Base-by-base conservation (phyloP, 2,113 vertebrate genomes). In the Grantiella picta region DNA sequence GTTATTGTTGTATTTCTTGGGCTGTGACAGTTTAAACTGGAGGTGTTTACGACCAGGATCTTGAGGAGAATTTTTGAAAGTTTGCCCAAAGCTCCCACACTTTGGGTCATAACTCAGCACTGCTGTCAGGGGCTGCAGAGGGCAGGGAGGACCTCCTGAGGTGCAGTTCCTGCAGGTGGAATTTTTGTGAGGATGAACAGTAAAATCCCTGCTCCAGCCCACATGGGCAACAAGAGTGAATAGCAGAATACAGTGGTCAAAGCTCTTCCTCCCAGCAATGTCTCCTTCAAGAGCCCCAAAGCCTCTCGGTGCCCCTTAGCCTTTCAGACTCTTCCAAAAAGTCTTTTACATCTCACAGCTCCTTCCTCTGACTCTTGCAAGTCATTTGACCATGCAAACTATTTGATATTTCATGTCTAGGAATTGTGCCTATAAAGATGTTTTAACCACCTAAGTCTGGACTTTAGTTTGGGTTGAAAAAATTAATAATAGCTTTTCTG, bases 361-460 rank as follows among this genome's bases (percentile, higher is more conserved):
- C 44, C 28, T 69, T 22, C 22, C 10, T 84, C 29, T 93, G 49
- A 12, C 3, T 76, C 70, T 18, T 83, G 22, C 29, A 82, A 44
- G 18, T 56, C 19, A 50, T 57, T 60, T 82, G 54, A 38, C 63
- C 13, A 6, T 22, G 18, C 5, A 66, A 92, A 27, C 13, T 27
- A 50, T 24, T 17, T 54, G 22, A 69, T 77, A 61, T 69, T 57
- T 85, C 53, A 90, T 90, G 90, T 90, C 33, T 60, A 92, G 40
- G 44, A 65, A 47, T 69, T 12, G 6, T 77, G 35, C 5, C 59
- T 61, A 45, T 49, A 53, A 79, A 73, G 50, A 66, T 35, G 8
- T 28, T 53, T 86, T 75, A 66, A 66, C 66, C 52, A 86, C 38
- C 18, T 59, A 25, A 88, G 19, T 21, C 1, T 49, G 2, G 27